Base-by-base conservation (phyloP, 2,797 vertebrate genomes). In the Hyperoplus immaculatus region DNA sequence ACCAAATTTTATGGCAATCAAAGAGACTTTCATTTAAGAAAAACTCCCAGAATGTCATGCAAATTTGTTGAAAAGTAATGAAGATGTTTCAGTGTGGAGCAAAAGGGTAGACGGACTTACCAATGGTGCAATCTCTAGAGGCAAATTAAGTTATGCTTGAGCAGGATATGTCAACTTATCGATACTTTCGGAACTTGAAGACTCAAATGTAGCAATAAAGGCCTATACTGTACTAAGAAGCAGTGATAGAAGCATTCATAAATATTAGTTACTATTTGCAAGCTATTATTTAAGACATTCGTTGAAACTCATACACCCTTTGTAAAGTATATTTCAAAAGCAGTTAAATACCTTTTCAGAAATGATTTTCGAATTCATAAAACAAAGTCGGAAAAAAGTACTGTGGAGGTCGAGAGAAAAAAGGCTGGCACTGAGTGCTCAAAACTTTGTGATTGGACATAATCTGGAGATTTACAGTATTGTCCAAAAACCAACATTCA, bases 331-430 rank as follows among this genome's bases (percentile, higher is more conserved):
- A 11, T 54, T 72, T 14, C 8, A 68, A 5, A n/a, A 29, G 2
- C 47, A 76, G 5, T 46, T 36, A 1, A 70, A 38, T 59, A 18
- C 36, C n/a, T 41, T n/a, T 43, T 12, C 18, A 59, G 36, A 8
- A 80, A 51, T 43, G 6, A 54, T 42, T 15, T 18, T 60, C 66
- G 75, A 38, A 55, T 82, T 69, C 61, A 53, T 70, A 67, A 60
- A 70, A 79, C 21, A 69, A 56, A 21, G 36, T 6, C 4, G 15
- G 45, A 36, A 46, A 78, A 18, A 16, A 70, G 18, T 42, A 69
- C 8, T 13, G 14, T 6, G 8, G 62, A 62, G 41, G 38, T 58
- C 14, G 5, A 46, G 10, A 68, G 54, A 38, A 45, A 51, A 72
- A 67, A 50, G 14, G 6, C 8, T 21, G 39, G 42, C 41, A 43